Percentiles rank a stretch among this genome's conserved stretches.
These are phyloP conservation scores for Gymnarchus niloticus DNA, from an alignment of 2,113 vertebrate genomes.

Conservation along the genomic window DNA sequence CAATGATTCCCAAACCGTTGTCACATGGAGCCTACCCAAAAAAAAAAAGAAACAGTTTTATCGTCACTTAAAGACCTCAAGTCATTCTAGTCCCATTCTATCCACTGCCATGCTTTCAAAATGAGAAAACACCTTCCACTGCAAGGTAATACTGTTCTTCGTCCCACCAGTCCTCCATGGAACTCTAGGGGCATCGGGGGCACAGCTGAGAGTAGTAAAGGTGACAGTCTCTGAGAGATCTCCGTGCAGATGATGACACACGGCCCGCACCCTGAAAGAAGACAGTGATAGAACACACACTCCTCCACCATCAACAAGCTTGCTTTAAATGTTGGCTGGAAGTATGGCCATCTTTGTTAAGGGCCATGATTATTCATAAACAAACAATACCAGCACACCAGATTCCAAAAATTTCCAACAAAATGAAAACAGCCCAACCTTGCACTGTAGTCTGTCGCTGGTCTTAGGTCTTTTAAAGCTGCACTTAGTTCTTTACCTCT, in stretches of 20 bases:
- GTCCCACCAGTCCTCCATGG: conserved; percentile 86
- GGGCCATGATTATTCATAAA: not conserved
- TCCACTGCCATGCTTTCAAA: not conserved
- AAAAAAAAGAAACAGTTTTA: conserved; percentile 22
- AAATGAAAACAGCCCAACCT: conserved; percentile 63
- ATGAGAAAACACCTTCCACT: conserved; percentile 77
- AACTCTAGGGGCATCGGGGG: conserved; percentile 80
- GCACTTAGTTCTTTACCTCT: conserved; percentile 83
- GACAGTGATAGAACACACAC: not conserved
- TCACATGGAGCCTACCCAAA: conserved; percentile 80
- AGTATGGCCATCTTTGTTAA: not conserved
- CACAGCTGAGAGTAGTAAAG: conserved; percentile 87
- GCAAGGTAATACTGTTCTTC: conserved; percentile 84
- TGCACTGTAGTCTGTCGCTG: conserved; percentile 91
- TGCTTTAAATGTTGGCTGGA: not conserved
- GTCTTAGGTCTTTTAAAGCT: conserved; percentile 85
- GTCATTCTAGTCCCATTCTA: not conserved
- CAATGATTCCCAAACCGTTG: conserved; percentile 94
- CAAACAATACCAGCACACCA: not conserved
- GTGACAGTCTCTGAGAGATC: conserved; percentile 76
- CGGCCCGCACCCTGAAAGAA: conserved; percentile 74
- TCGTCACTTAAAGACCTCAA: not conserved
- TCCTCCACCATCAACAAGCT: not conserved
- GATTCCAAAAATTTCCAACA: not conserved
- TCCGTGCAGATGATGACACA: conserved; percentile 78